These are phyloP conservation scores for Herpetotheres cachinnans DNA, from an alignment of 2,113 vertebrate genomes.

Conservation along the genomic window DNA sequence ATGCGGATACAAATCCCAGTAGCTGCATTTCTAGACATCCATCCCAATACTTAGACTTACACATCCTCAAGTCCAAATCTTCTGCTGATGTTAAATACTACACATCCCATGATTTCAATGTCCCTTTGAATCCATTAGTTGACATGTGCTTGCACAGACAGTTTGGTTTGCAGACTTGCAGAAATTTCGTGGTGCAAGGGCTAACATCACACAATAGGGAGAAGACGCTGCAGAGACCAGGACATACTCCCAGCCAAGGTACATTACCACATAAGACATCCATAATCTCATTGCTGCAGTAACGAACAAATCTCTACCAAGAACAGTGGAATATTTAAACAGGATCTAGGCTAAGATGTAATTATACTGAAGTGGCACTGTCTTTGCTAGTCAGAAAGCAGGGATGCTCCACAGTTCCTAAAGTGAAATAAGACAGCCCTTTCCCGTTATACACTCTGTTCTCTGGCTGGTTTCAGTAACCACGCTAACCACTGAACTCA, in stretches of 20 bases:
- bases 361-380: not conserved
- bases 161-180: not conserved
- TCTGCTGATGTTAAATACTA: not conserved
- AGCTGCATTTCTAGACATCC: not conserved
- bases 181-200: not conserved
- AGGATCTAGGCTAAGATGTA: not conserved
- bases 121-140: not conserved
- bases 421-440: not conserved
- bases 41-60: not conserved
- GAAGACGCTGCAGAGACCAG: not conserved
- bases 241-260: not conserved
- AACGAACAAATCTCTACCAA: not conserved
- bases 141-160: not conserved
- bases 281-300: not conserved
- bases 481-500: not conserved
- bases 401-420: not conserved
- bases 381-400: not conserved
- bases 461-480: not conserved
- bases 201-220: not conserved
- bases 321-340: not conserved
- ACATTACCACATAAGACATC: not conserved
- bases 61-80: not conserved
- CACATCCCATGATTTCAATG: not conserved
- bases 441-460: not conserved
- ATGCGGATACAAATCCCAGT: not conserved